Percentiles rank a stretch among this genome's conserved stretches.
These are phyloP conservation scores for Enteromius unitaeniatus DNA, from an alignment of 2,797 vertebrate species.

Conservation along the genomic window DNA sequence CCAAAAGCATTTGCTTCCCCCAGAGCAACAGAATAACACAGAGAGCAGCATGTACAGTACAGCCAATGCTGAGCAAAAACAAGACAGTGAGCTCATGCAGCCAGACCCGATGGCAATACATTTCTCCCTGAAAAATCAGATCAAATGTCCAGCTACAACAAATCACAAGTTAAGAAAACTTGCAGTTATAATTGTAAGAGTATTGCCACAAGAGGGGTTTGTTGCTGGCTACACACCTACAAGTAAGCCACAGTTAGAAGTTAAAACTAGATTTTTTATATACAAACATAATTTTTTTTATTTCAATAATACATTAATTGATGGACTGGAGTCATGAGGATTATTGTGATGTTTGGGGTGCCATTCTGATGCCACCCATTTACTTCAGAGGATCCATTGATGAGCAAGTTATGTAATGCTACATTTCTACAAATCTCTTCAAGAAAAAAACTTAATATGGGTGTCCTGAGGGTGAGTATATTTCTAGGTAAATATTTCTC, in stretches of 20 bases:
- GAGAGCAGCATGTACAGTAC: slow-evolving; percentile 1
- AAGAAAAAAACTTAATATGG: neutral
- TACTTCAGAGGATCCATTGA: no score
- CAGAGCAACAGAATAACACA: neutral
- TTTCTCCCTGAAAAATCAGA: neutral
- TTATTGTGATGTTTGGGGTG: no score
- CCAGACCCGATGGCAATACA: neutral
- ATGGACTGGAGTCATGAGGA: neutral
- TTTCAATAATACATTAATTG: neutral
- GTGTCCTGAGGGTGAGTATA: neutral
- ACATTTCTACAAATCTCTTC: neutral
- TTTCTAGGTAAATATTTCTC: neutral
- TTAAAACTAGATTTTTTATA: no score
- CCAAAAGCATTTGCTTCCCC: neutral
- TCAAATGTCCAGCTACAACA: neutral
- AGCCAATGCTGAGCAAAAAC: neutral
- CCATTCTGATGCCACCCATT: no score
- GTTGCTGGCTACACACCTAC: neutral
- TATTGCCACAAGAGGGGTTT: neutral
- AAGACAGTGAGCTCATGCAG: neutral
- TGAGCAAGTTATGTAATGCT: neutral
- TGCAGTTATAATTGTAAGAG: neutral
- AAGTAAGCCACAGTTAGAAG: no score
- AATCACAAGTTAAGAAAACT: neutral
- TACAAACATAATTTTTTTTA: neutral